Percentiles rank a stretch among this genome's conserved stretches.
These are phyloP conservation scores for Kryphioiulus occultus DNA, from an alignment of 2,888 invertebrate genomes.

Conservation along the genomic window DNA sequence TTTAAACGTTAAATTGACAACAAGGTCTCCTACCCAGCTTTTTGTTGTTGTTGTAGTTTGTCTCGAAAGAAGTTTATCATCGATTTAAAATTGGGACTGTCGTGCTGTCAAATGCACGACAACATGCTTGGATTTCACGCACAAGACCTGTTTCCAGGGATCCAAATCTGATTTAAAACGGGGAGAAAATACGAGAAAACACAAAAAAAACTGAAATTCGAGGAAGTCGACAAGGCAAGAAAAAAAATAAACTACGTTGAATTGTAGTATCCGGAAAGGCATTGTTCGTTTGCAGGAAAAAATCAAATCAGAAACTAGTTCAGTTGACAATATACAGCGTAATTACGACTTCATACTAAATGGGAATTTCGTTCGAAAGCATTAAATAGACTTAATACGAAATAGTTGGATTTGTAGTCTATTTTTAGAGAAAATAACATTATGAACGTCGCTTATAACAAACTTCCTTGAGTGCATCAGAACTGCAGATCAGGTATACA, in stretches of 20 bases:
- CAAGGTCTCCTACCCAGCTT: too few species aligned
- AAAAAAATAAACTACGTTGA: neutral
- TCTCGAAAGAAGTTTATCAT: neutral
- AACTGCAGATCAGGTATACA: too few species aligned
- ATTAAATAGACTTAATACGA: too few species aligned
- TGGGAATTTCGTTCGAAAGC: too few species aligned
- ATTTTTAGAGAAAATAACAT: too few species aligned
- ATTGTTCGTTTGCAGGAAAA: neutral
- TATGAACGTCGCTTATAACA: too few species aligned
- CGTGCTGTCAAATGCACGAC: neutral
- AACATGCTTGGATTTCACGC: neutral
- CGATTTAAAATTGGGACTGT: neutral
- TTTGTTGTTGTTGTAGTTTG: too few species aligned
- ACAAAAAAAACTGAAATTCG: neutral
- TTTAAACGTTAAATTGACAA: too few species aligned
- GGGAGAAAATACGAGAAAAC: neutral
- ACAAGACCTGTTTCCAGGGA: neutral
- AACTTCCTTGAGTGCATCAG: too few species aligned
- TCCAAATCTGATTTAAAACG: neutral
- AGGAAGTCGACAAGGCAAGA: neutral
- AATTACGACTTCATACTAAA: too few species aligned
- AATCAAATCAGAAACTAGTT: constrained; percentile 2
- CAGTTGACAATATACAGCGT: neutral
- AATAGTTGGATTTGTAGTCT: too few species aligned
- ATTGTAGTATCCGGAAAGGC: neutral